Evolutionary conservation across 1,140 invertebrate genomes (phyloP).

Genomic region (Trichonephila inaurata): DNA sequence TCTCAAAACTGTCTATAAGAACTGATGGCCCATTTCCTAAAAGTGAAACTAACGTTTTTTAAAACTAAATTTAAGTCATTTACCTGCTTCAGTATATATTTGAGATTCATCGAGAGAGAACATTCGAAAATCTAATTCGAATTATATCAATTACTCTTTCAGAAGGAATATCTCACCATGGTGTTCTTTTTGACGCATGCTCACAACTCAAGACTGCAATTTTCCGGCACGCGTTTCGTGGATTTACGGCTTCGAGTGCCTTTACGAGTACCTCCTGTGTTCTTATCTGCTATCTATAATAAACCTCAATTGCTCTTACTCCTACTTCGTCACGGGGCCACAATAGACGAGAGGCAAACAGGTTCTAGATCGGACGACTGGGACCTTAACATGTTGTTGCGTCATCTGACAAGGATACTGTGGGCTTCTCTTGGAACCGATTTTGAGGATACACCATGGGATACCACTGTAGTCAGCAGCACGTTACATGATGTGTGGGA

Average conservation of each 20-base stretch:
- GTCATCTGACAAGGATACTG: conserved; percentile 37
- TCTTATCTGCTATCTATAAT: conserved; percentile 49
- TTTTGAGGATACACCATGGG: neutral
- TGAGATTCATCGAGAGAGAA: no score
- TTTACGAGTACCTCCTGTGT: conserved; percentile 31
- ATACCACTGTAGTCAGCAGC: neutral
- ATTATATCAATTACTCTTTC: neutral
- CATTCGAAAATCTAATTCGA: no score
- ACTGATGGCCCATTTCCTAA: no score
- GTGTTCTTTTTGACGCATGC: conserved; percentile 63
- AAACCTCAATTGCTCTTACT: conserved; percentile 42
- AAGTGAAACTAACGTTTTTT: no score
- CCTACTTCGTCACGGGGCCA: conserved; percentile 23
- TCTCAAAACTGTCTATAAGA: no score
- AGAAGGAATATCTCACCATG: conserved; percentile 53
- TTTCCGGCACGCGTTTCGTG: neutral
- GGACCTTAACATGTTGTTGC: conserved; percentile 45
- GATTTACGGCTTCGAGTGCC: conserved; percentile 30
- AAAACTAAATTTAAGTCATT: no score
- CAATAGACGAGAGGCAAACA: neutral
- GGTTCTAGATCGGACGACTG: conserved; percentile 8
- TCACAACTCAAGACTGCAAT: conserved; percentile 21
- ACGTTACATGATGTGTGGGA: neutral
- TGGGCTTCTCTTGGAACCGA: conserved; percentile 22
- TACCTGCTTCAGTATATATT: no score